Conservation (phyloP, 2,797 vertebrate genomes). For the Myiotriccus ornatus region DNA sequence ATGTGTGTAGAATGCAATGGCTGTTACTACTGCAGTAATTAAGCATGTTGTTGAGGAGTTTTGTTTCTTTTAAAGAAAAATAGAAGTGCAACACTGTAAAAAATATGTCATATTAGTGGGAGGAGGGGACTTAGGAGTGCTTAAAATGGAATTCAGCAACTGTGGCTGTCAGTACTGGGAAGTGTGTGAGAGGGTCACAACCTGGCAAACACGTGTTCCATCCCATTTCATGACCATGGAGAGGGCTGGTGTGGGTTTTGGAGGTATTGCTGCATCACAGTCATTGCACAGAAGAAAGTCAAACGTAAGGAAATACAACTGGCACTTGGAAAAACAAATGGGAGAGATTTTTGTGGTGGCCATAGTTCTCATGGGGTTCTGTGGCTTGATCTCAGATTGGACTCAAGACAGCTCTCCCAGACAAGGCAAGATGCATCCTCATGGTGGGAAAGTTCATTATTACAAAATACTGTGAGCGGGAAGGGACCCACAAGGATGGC, state of each 20-base stretch:
- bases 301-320: neutral
- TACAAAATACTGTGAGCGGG: neutral
- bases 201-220: neutral
- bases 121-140: neutral
- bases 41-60: neutral
- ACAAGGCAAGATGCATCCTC: neutral
- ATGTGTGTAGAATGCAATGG: neutral
- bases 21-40: neutral
- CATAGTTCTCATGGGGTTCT: neutral
- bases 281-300: neutral
- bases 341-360: neutral
- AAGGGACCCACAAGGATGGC: neutral
- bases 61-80: neutral
- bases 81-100: neutral
- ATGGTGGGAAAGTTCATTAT: neutral
- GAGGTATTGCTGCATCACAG: neutral
- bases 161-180: neutral
- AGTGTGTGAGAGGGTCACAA: rapidly evolving
- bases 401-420: neutral
- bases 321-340: neutral
- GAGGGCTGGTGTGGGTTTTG: neutral
- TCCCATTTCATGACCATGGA: neutral
- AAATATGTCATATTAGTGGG: neutral
- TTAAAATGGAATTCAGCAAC: neutral
- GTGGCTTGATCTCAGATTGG: neutral